phyloP scores from a whole-genome alignment of 2,113 vertebrate genomes.

The Carassius gibelio region DNA sequence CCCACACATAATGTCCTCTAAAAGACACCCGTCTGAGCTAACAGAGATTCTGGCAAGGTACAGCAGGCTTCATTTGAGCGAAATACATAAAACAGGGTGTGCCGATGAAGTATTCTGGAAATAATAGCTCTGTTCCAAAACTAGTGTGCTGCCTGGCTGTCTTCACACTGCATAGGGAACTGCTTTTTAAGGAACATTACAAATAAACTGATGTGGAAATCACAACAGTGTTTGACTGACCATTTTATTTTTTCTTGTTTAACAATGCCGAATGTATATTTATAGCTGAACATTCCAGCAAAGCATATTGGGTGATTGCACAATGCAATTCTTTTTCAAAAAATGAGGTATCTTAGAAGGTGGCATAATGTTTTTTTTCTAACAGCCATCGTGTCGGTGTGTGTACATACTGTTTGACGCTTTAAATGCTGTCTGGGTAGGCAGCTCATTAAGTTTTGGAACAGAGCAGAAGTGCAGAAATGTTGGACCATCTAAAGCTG shows the following conservation, averaged over 20 bases:
- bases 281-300: background rate
- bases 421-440: background rate
- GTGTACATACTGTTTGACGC: background rate
- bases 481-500: background rate
- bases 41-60: constrained; percentile 6
- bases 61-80: background rate
- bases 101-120: background rate
- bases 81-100: constrained; percentile 13
- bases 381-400: background rate
- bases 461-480: constrained; percentile 8
- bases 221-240: background rate
- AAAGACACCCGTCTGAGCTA: background rate
- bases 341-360: background rate
- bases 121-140: constrained; percentile 10
- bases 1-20: background rate
- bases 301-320: background rate
- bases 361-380: background rate
- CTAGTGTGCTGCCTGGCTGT: background rate
- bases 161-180: background rate
- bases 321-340: background rate
- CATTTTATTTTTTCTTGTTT: background rate
- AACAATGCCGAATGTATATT: background rate
- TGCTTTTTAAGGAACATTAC: background rate
- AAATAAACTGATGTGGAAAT: background rate
- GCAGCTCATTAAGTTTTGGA: background rate